These are phyloP conservation scores for Ciconia maguari DNA, from an alignment of 2,113 vertebrate genomes.

Conservation along the genomic window DNA sequence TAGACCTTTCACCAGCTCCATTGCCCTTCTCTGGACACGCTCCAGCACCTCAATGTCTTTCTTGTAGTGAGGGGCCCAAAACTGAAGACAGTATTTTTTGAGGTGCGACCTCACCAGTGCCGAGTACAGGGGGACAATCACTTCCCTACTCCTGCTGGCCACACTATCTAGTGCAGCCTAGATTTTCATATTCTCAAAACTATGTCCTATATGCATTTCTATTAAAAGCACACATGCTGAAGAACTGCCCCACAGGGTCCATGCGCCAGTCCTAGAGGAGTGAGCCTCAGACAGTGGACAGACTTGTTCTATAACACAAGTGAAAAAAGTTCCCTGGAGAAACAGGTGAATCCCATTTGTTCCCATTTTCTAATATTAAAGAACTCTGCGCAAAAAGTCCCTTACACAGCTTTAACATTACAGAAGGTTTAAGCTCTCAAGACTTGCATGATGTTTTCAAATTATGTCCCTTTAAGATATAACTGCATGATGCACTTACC, in stretches of 20 bases:
- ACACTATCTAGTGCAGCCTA: not conserved
- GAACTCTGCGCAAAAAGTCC: not conserved
- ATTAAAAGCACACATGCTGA: not conserved
- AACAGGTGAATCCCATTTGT: fast-evolving
- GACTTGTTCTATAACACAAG: not conserved
- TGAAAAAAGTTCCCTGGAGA: not conserved
- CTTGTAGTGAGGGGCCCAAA: not conserved
- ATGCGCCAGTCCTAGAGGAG: not conserved
- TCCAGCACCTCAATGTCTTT: not conserved
- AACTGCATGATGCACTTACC: fast-evolving
- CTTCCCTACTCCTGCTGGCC: not conserved
- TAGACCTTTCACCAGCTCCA: not conserved
- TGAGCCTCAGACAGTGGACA: not conserved
- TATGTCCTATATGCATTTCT: not conserved
- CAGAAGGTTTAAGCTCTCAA: not conserved
- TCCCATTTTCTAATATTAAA: not conserved
- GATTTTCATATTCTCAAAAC: not conserved
- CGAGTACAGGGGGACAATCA: fast-evolving
- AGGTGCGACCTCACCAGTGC: not conserved
- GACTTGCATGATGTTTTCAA: not conserved
- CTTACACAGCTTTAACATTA: not conserved
- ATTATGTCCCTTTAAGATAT: not conserved
- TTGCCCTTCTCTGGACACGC: not conserved
- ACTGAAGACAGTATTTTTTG: fast-evolving
- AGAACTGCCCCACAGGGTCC: not conserved